These are phyloP conservation scores for Polyploca ridens DNA, from an alignment of 2,888 invertebrate genomes.

Conservation along the genomic window DNA sequence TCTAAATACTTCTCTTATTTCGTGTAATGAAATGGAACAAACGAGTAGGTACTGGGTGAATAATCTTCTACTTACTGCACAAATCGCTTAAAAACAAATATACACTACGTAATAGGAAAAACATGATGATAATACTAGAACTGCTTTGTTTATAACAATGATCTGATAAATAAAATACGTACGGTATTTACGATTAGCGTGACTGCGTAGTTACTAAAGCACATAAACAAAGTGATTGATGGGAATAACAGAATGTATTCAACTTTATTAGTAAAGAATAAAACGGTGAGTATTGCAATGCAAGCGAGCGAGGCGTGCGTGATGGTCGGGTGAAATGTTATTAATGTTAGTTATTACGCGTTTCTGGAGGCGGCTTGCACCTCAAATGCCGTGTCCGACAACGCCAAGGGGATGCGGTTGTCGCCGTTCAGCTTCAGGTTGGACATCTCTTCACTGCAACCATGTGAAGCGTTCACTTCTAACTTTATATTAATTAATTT, in stretches of 20 bases:
- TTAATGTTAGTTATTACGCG: conserved; percentile 70
- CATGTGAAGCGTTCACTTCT: conserved; percentile 46
- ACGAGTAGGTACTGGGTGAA: background rate
- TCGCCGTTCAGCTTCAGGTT: conserved; percentile 80
- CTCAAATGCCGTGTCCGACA: conserved; percentile 82
- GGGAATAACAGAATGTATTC: background rate
- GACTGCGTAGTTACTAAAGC: background rate
- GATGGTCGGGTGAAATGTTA: conserved; percentile 40
- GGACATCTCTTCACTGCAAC: conserved; percentile 82
- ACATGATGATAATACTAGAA: background rate
- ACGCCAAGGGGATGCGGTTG: conserved; percentile 80
- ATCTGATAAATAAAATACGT: background rate
- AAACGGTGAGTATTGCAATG: conserved; percentile 45
- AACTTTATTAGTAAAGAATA: background rate
- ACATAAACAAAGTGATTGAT: background rate
- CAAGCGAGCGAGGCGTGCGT: conserved; percentile 55
- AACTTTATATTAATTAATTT: background rate
- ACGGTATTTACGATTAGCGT: background rate
- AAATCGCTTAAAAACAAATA: background rate
- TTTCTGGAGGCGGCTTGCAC: conserved; percentile 81
- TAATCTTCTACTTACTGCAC: background rate
- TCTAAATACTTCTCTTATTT: background rate
- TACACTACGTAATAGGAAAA: background rate
- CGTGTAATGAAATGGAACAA: background rate
- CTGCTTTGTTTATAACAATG: background rate